Percentiles rank a stretch among this genome's conserved stretches.
Evolutionary conservation across 2,888 invertebrate species (phyloP).

Genomic region (Pandemis corylana): DNA sequence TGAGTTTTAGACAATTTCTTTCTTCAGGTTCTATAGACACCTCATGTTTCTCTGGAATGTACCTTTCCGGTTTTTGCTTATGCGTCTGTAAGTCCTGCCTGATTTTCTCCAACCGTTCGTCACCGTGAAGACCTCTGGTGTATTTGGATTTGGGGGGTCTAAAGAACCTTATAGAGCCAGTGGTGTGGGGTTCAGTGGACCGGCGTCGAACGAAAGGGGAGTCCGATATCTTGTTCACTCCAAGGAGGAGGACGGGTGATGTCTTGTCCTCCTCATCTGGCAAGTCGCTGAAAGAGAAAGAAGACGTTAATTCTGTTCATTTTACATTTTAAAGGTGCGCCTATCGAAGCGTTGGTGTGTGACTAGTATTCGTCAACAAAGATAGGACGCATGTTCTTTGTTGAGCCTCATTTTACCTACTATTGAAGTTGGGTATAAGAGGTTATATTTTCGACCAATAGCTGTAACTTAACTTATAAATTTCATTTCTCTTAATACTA

Average conservation of each 20-base stretch:
- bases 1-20: constrained; percentile 66
- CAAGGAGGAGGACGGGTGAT: constrained; percentile 85
- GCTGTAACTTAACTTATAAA: too few species aligned
- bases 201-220: constrained; percentile 76
- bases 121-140: constrained; percentile 76
- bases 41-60: constrained; percentile 75
- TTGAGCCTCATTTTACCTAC: too few species aligned
- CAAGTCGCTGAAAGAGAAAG: constrained; percentile 82
- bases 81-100: constrained; percentile 76
- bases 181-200: constrained; percentile 69
- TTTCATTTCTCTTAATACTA: too few species aligned
- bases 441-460: neutral
- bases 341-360: constrained; percentile 1
- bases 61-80: constrained; percentile 74
- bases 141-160: constrained; percentile 78
- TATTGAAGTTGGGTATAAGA: too few species aligned
- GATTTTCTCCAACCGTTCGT: constrained; percentile 78
- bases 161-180: constrained; percentile 77
- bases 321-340: neutral
- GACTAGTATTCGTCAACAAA: neutral
- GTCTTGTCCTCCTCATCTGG: constrained; percentile 86
- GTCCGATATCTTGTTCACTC: constrained; percentile 85
- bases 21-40: constrained; percentile 69
- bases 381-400: neutral
- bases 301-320: constrained; percentile 4